A percentile compares a stretch with the other conserved stretches of the same genome.
Evolutionary conservation across 2,797 vertebrate species (phyloP).

Genomic region (Rhabdophis nuchalis): DNA sequence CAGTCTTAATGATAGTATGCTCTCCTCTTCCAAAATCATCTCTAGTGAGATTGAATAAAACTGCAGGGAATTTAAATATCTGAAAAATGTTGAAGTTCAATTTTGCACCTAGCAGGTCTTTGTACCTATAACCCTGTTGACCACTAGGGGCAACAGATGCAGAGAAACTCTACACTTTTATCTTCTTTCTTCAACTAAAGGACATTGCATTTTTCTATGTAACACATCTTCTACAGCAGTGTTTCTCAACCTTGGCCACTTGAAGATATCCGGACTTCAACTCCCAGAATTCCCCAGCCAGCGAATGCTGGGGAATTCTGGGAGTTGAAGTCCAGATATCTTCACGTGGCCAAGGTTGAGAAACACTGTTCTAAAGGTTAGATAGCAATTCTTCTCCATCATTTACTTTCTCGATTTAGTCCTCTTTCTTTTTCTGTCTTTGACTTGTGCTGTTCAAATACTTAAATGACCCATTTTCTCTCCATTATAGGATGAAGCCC

Average conservation of each 20-base stretch:
- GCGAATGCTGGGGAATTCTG: too few species aligned
- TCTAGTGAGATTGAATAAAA: not conserved
- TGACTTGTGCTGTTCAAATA: not conserved
- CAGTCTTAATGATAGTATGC: not conserved
- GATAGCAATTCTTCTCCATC: not conserved
- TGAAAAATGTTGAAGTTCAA: not conserved
- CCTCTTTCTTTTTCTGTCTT: not conserved
- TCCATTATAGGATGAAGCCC: not conserved
- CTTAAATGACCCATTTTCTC: not conserved
- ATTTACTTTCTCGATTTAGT: not conserved
- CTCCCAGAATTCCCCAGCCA: too few species aligned
- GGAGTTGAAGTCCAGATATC: too few species aligned
- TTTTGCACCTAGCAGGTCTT: not conserved
- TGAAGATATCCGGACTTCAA: too few species aligned
- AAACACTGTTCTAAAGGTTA: too few species aligned
- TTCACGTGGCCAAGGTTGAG: too few species aligned
- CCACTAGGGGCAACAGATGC: not conserved
- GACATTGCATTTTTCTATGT: not conserved
- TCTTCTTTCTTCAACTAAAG: not conserved
- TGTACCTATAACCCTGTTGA: not conserved
- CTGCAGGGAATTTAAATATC: not conserved
- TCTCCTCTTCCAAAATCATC: not conserved
- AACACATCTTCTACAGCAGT: not conserved
- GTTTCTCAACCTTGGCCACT: too few species aligned
- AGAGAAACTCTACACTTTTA: not conserved